These are phyloP conservation scores for Gallinago stenura DNA, from an alignment of 2,797 vertebrate genomes.

Conservation along the genomic window DNA sequence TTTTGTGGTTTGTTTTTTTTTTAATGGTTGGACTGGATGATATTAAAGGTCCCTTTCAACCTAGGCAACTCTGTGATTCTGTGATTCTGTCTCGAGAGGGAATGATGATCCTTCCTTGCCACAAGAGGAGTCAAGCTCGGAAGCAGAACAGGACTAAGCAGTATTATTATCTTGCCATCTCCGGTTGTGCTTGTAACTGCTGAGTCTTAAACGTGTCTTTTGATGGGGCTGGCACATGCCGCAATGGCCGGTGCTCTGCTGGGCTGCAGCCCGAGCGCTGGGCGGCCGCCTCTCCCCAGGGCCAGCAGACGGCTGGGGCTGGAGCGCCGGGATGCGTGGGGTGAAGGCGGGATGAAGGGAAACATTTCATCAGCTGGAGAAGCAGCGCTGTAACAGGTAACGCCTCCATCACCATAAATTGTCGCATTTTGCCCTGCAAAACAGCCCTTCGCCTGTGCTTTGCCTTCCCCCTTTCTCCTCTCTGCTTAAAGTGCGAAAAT, in stretches of 20 bases:
- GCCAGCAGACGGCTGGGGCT: rapidly evolving
- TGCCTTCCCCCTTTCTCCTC: background rate
- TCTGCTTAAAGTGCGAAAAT: background rate
- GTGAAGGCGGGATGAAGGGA: background rate
- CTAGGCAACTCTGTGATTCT: too few species aligned
- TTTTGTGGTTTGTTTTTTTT: too few species aligned
- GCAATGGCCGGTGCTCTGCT: background rate
- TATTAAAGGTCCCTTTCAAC: too few species aligned
- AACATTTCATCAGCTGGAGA: background rate
- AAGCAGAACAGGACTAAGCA: background rate
- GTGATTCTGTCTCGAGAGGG: background rate
- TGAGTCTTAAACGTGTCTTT: background rate
- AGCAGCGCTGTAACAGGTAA: background rate
- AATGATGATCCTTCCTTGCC: background rate
- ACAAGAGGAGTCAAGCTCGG: background rate
- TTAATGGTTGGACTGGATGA: too few species aligned
- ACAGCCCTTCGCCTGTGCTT: background rate
- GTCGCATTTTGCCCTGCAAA: background rate
- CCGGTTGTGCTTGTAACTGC: background rate
- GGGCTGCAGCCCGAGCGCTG: background rate
- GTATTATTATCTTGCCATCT: background rate
- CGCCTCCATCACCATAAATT: background rate
- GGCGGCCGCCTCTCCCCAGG: background rate
- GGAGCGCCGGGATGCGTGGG: rapidly evolving
- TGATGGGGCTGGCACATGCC: background rate